These are phyloP conservation scores for Argyresthia goedartella DNA, from an alignment of 2,888 invertebrate species.

Conservation along the genomic window DNA sequence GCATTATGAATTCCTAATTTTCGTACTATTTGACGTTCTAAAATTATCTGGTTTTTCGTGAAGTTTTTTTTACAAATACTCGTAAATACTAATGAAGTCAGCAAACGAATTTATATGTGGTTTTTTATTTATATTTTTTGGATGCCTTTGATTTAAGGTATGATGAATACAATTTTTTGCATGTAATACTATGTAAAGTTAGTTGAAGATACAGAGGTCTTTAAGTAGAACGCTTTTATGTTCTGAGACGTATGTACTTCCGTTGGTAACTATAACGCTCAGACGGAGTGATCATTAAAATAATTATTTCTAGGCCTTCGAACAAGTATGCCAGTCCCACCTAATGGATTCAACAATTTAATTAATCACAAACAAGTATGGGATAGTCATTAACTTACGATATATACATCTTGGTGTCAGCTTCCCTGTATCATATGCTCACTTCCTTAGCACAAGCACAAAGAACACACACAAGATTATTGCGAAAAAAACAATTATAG, in stretches of 20 bases:
- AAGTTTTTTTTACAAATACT: no score
- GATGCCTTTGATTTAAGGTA: no score
- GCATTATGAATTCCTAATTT: no score
- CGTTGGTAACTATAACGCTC: slow-evolving; percentile 2
- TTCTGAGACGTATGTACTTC: neutral
- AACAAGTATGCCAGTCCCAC: slow-evolving; percentile 2
- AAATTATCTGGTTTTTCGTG: no score
- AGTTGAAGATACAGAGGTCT: no score
- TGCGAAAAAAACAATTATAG: slow-evolving; percentile 14
- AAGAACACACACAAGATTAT: slow-evolving; percentile 34
- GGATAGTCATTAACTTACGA: slow-evolving; percentile 38
- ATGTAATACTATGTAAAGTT: no score
- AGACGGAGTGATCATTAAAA: slow-evolving; percentile 3
- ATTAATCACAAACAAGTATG: slow-evolving; percentile 19
- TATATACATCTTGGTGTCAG: slow-evolving; percentile 55
- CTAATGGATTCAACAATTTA: slow-evolving; percentile 9
- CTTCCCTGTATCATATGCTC: slow-evolving; percentile 51
- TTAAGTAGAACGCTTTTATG: no score
- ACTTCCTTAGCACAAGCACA: slow-evolving; percentile 42
- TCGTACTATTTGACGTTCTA: no score
- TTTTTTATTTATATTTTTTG: no score
- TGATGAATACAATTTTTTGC: no score
- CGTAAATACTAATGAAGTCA: no score
- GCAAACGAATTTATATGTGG: no score
- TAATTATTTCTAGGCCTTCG: slow-evolving; percentile 5